Base-by-base conservation (phyloP, 2,113 vertebrate genomes). In the Girardinichthys multiradiatus region DNA sequence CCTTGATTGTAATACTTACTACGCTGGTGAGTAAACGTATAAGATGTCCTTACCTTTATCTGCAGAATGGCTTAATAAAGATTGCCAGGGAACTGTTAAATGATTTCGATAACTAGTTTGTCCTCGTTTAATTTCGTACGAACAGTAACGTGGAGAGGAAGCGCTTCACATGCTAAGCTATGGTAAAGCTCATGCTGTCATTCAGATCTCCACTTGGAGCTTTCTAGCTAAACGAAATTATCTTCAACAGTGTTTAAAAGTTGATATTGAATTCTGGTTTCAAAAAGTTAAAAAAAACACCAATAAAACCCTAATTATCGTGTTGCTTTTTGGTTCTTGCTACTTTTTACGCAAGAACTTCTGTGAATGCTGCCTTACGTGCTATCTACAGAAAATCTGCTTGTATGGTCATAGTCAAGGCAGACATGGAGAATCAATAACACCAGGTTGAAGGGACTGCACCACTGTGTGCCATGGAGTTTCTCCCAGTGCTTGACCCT, bases 401-500 rank as follows among this genome's bases (percentile, higher is more conserved):
- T 33, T 26, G 14, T 0, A 14, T 10, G 11, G 79, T 68, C 30
- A 15, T 2, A 13, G 10, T 19, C 26, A 27, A 27, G 2, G 66
- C 48, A 74, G 37, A 62, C 26, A 27, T 5, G 4, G 51, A 15
- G 35, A 72, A 58, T 64, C 7, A 64, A 19, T 37, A 66, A 27
- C 28, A 57, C 19, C 21, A 57, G 10, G 19, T 74, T 37, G 11
- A 62, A 42, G 65, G 5, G 35, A 48, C 24, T 61, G 4, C 39
- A 1, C 66, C 21, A 57, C 42, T 79, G 14, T 70, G 73, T 80
- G 70, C 21, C 13, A 97, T 97, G 96, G 95, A 94, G 81, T 81
- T 95, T 59, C 89, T 96, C 35, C 94, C 94, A 29, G 83, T 94
- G 27, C 94, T 97, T 72, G 92, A 96, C 4, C 94, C 95, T 35